Percentiles rank a stretch among this genome's conserved stretches.
phyloP scores from a whole-genome alignment of 2,113 vertebrate species.

The Gallinago undulata region DNA sequence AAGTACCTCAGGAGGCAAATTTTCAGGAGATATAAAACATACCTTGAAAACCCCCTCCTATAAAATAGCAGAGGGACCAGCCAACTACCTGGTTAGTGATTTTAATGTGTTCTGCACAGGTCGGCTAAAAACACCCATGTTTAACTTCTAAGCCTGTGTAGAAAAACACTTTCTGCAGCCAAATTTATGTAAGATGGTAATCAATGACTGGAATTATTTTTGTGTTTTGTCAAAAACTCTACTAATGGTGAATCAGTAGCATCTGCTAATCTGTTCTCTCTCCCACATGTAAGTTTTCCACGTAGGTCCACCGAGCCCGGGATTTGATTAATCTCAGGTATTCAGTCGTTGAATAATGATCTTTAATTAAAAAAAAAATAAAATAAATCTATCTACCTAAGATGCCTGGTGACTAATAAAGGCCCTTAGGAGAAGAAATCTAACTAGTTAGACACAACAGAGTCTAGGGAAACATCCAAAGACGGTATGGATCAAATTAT shows the following conservation, averaged over 20 bases:
- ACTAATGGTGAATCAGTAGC: background rate
- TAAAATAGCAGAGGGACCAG: background rate
- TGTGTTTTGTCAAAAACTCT: background rate
- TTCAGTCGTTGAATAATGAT: background rate
- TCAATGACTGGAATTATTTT: background rate
- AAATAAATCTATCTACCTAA: background rate
- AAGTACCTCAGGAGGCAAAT: background rate
- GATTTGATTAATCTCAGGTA: background rate
- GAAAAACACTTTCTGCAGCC: background rate
- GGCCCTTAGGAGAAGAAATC: slow-evolving; percentile 9
- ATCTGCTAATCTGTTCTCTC: background rate
- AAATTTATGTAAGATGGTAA: background rate
- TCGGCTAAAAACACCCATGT: background rate
- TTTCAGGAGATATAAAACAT: background rate
- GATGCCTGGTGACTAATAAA: background rate
- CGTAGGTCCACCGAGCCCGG: background rate
- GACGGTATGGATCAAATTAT: background rate
- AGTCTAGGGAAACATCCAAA: background rate
- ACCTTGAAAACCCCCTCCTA: background rate
- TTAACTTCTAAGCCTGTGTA: background rate
- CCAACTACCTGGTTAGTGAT: background rate
- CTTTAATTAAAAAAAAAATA: slow-evolving; percentile 22
- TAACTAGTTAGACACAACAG: slow-evolving; percentile 2
- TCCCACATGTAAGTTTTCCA: background rate
- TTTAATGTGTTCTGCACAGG: background rate